A percentile compares a stretch with the other conserved stretches of the same genome.
These are phyloP conservation scores for Leptopilina myrica DNA, from an alignment of 2,888 invertebrate species.

Conservation along the genomic window DNA sequence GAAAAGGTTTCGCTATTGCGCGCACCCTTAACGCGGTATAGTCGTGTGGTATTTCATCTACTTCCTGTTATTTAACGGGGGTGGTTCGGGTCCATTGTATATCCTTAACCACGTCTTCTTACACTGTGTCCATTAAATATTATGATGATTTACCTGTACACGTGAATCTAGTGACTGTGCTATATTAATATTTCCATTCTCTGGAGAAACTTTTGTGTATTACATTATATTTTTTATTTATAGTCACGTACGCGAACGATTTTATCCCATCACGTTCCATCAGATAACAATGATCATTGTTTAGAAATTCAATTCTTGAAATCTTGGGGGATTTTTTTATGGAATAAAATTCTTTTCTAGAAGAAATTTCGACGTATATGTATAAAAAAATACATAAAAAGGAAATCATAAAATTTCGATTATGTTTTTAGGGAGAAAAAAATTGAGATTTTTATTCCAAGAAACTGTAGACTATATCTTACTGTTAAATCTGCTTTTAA, in stretches of 20 bases:
- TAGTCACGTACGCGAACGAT: constrained; percentile 36
- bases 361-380: background rate
- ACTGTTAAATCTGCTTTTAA: too few species aligned
- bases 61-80: constrained; percentile 59
- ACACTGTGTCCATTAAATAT: constrained; percentile 24
- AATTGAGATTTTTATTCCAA: too few species aligned
- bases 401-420: background rate
- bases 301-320: constrained; percentile 21
- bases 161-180: background rate
- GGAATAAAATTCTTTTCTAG: background rate
- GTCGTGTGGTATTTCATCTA: constrained; percentile 66
- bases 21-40: constrained; percentile 43
- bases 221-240: constrained; percentile 23
- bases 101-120: constrained; percentile 31
- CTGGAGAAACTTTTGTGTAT: constrained; percentile 2
- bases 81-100: constrained; percentile 49
- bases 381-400: background rate
- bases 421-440: background rate
- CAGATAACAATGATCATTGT: constrained; percentile 39
- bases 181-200: constrained; percentile 31
- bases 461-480: too few species aligned
- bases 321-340: background rate
- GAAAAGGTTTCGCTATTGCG: constrained; percentile 35
- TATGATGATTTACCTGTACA: constrained; percentile 28
- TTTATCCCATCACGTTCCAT: constrained; percentile 29